phyloP scores from a whole-genome alignment of 2,113 vertebrate species.

The Cyanoliseus patagonus region DNA sequence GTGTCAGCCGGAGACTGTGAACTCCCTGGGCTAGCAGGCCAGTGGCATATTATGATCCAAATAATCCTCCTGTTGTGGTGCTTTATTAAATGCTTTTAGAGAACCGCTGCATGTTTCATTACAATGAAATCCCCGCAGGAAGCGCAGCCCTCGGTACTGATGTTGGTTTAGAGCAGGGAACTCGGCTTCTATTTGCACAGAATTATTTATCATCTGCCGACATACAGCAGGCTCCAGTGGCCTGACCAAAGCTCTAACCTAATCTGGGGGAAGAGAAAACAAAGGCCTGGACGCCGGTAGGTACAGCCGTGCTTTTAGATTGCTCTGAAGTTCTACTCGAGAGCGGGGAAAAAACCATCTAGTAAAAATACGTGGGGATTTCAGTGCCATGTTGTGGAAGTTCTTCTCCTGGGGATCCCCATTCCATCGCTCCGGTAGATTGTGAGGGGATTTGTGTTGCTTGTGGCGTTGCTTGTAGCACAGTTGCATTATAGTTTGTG shows the following conservation, averaged over 20 bases:
- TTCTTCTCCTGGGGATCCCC: background rate
- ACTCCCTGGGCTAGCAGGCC: background rate
- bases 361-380: background rate
- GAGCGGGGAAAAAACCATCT: background rate
- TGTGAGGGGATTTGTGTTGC: background rate
- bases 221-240: background rate
- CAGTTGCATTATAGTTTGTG: background rate
- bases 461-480: background rate
- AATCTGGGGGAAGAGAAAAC: background rate
- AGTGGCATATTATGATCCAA: background rate
- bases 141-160: background rate
- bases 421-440: rapidly evolving
- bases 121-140: slow-evolving; percentile 18
- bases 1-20: background rate
- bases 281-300: background rate
- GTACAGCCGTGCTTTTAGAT: background rate
- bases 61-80: slow-evolving; percentile 21
- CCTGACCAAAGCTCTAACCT: background rate
- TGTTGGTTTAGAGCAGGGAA: background rate
- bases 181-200: background rate
- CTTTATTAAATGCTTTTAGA: slow-evolving; percentile 26
- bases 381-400: background rate
- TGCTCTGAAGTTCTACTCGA: background rate
- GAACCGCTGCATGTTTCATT: slow-evolving; percentile 5
- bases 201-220: background rate